phyloP scores from a whole-genome alignment of 2,888 invertebrate species.

The Scaptomyza parva region DNA sequence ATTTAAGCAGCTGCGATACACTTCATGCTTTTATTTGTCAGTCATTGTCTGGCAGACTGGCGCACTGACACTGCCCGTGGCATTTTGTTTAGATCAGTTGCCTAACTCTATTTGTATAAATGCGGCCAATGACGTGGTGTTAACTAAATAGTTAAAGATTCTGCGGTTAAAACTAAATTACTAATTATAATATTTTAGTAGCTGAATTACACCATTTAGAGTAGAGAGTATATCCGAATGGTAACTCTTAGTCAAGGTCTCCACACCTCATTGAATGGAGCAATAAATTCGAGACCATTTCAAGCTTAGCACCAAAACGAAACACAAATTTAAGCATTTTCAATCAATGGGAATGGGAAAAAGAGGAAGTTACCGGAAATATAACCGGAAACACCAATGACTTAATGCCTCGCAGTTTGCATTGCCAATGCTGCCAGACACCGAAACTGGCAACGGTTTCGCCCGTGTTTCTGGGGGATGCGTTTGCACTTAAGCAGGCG shows the following conservation, averaged over 20 bases:
- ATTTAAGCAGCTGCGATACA: slow-evolving; percentile 26
- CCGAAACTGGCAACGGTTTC: slow-evolving; percentile 14
- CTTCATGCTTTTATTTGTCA: slow-evolving; percentile 10
- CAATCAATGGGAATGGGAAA: slow-evolving; percentile 18
- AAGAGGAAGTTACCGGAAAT: slow-evolving; percentile 53
- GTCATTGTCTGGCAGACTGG: too few relatives aligned
- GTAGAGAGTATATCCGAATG: too few relatives aligned
- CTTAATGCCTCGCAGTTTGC: slow-evolving; percentile 53
- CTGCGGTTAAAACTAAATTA: neutral
- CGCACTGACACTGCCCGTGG: neutral
- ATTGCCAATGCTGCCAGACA: slow-evolving; percentile 18
- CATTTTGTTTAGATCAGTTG: neutral
- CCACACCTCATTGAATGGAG: too few relatives aligned
- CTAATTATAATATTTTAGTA: too few relatives aligned
- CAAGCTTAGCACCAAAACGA: neutral
- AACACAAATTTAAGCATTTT: slow-evolving; percentile 2
- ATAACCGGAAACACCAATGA: slow-evolving; percentile 61
- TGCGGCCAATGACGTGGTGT: slow-evolving; percentile 12
- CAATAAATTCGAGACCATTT: too few relatives aligned
- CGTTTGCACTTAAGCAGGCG: slow-evolving; percentile 44
- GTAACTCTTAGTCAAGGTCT: too few relatives aligned
- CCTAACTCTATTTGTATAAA: neutral
- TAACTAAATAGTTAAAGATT: neutral
- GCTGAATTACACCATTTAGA: too few relatives aligned
- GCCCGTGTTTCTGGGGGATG: slow-evolving; percentile 1